Evolutionary conservation across 2,888 invertebrate genomes (phyloP).

Genomic region (Pollenia griseotomentosa): DNA sequence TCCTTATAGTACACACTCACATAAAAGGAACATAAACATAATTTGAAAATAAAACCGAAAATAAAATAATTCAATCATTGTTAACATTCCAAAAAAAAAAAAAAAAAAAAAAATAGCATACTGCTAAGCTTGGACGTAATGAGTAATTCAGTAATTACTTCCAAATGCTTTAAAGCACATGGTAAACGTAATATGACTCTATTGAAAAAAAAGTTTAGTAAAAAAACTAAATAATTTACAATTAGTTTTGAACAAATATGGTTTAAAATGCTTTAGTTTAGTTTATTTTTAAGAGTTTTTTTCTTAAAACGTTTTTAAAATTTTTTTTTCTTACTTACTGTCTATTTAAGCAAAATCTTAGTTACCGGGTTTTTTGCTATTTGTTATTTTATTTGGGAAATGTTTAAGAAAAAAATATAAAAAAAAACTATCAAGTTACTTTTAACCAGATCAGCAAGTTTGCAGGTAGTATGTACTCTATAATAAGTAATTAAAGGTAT

Average conservation of each 20-base stretch:
- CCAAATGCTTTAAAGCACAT: slow-evolving; percentile 9
- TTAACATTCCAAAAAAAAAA: slow-evolving; percentile 13
- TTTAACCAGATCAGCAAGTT: slow-evolving; percentile 1
- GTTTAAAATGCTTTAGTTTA: neutral
- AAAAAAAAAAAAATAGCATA: slow-evolving; percentile 11
- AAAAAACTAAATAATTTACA: slow-evolving; percentile 28
- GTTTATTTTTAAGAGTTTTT: neutral
- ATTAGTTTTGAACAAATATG: slow-evolving; percentile 32
- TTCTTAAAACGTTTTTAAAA: neutral
- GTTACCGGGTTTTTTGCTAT: slow-evolving; percentile 23
- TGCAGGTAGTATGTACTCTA: neutral
- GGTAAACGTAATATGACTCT: slow-evolving; percentile 23
- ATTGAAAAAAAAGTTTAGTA: neutral
- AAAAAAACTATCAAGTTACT: slow-evolving; percentile 24
- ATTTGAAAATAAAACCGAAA: neutral
- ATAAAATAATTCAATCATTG: slow-evolving; percentile 42
- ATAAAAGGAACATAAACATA: neutral
- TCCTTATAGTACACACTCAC: neutral
- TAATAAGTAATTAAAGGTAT: neutral
- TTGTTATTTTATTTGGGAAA: slow-evolving; percentile 15
- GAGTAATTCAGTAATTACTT: slow-evolving; percentile 44
- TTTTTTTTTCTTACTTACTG: neutral
- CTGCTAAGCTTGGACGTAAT: slow-evolving; percentile 48
- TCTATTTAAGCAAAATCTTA: slow-evolving; percentile 15
- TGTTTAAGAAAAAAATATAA: neutral